Evolutionary conservation across 2,113 vertebrate species (phyloP).

Genomic region (Daboia siamensis): DNA sequence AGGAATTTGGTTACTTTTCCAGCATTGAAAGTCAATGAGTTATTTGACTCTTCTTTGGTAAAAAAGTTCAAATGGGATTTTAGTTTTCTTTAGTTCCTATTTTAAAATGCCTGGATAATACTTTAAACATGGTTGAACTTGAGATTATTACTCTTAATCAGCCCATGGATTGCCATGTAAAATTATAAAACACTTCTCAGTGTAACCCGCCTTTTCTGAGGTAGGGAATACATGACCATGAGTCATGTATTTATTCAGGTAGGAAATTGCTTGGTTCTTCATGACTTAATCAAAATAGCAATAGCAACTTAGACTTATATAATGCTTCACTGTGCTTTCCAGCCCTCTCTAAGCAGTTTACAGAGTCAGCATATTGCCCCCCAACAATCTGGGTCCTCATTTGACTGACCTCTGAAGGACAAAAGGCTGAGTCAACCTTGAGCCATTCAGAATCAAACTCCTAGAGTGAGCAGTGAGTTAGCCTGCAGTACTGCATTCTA

Average conservation of each 20-base stretch:
- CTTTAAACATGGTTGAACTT: neutral
- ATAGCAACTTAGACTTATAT: neutral
- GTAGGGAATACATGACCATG: neutral
- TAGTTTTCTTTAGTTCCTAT: neutral
- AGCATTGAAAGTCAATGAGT: neutral
- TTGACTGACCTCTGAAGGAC: neutral
- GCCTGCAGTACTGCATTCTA: neutral
- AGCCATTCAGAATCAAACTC: neutral
- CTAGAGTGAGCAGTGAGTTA: neutral
- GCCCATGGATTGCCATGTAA: neutral
- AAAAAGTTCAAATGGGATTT: neutral
- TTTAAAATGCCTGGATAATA: neutral
- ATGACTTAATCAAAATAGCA: neutral
- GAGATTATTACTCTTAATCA: neutral
- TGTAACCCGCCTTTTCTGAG: neutral
- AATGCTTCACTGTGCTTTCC: neutral
- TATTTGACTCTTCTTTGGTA: neutral
- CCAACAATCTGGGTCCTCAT: neutral
- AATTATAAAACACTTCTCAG: neutral
- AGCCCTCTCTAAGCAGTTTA: neutral
- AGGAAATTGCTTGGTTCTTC: neutral
- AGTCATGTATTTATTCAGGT: neutral
- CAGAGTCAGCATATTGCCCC: neutral
- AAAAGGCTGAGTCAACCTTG: neutral
- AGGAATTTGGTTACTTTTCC: neutral